Base-by-base conservation (phyloP, 2,113 vertebrate genomes). In the Salvator merianae region DNA sequence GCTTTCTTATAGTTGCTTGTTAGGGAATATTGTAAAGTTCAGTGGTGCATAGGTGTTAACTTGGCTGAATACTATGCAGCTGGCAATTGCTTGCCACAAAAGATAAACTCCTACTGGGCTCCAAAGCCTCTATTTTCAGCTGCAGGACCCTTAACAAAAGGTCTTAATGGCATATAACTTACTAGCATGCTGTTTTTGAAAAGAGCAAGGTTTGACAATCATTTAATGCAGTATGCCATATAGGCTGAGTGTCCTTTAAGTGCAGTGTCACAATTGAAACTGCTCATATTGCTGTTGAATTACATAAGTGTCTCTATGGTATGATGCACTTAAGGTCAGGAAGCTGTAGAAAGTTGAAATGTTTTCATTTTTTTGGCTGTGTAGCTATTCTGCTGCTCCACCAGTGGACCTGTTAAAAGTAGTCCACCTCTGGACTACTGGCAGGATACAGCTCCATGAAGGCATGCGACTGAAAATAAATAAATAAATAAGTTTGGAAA, bases 101-200 rank as follows among this genome's bases (percentile, higher is more conserved):
- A 16, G 79, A 79, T 62, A 90, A 75, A 34, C 66, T 2, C 50
- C 50, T 70, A 7, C 28, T 66, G 1, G 55, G 82, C 26, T 63
- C 13, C 75, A 76, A 59, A 5, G 24, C 10, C 7, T 90, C 7
- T 81, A 10, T 28, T 63, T 79, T 84, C 18, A 79, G 14, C 43
- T 81, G 63, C 36, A 8, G 53, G 26, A 40, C 7, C 75, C 53
- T 88, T 87, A 30, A 72, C n/a, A 76, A 88, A 90, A 69, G 2
- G 28, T 74, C 38, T 85, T 85, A 69, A 72, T 85, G 70, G 4
- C 59, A 81, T 66, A 72, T 47, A 13, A 2, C 10, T 38, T 65
- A 75, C 28, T 85, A 77, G 0, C 7, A 82, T 85, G 81, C 77
- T 86, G 83, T 30, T 79, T 90, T 87, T 62, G 83, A 74, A 87